Conservation (phyloP, 2,113 vertebrate species). For the Grallaria varia region DNA sequence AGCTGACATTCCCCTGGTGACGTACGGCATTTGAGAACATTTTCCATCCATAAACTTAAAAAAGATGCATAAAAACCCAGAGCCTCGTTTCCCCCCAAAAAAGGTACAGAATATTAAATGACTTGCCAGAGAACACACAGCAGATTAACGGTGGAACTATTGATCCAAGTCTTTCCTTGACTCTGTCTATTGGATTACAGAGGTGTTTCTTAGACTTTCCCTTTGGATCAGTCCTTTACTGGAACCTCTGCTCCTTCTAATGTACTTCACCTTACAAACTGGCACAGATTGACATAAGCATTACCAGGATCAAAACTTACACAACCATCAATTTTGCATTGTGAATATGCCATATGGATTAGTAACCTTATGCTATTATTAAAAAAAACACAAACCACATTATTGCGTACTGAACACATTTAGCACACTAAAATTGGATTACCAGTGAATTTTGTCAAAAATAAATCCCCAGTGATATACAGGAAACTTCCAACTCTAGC, state of each 20-base stretch:
- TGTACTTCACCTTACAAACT: not conserved
- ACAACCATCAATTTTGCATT: not conserved
- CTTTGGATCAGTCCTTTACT: not conserved
- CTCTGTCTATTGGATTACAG: not conserved
- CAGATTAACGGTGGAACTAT: not conserved
- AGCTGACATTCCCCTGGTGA: not conserved
- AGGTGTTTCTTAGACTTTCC: not conserved
- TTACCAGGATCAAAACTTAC: not conserved
- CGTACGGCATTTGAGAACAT: not conserved
- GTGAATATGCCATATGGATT: not conserved
- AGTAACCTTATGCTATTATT: not conserved
- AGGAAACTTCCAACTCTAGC: not conserved
- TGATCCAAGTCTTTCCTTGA: not conserved
- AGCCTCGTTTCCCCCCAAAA: not conserved
- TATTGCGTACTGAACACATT: not conserved
- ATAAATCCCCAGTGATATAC: not conserved
- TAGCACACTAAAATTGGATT: not conserved
- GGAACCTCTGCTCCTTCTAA: not conserved
- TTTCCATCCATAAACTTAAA: not conserved
- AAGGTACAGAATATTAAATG: not conserved
- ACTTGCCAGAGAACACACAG: not conserved
- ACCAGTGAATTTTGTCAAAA: not conserved
- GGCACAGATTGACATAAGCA: not conserved
- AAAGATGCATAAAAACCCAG: not conserved
- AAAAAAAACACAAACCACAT: not conserved